Evolutionary conservation across 2,113 vertebrate species (phyloP).

Genomic region (Poeciliopsis prolifica): DNA sequence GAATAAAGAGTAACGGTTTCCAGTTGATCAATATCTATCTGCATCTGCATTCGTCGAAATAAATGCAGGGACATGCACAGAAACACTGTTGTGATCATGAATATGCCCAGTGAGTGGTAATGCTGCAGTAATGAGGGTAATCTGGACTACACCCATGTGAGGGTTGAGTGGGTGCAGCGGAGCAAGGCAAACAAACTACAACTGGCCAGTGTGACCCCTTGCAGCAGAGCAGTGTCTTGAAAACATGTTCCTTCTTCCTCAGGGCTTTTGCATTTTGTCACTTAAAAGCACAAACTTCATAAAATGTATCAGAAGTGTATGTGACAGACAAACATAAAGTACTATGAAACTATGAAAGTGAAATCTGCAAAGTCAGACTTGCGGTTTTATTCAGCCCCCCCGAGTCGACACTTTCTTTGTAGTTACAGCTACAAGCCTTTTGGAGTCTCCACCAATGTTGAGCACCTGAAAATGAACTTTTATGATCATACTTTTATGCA

Average conservation of each 20-base stretch:
- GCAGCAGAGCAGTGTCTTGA: background rate
- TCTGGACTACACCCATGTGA: conserved; percentile 61
- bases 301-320: too few species aligned
- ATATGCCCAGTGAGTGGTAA: conserved; percentile 48
- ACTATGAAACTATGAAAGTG: too few species aligned
- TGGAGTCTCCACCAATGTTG: background rate
- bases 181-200: conserved; percentile 36
- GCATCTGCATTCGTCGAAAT: conserved; percentile 1
- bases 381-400: too few species aligned
- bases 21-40: conserved; percentile 24
- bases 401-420: too few species aligned
- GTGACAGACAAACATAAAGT: too few species aligned
- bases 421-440: background rate
- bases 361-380: too few species aligned
- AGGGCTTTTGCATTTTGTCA: too few species aligned
- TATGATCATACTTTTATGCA: background rate
- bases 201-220: conserved; percentile 3
- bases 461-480: background rate
- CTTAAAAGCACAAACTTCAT: too few species aligned
- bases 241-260: background rate
- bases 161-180: conserved; percentile 61
- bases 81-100: background rate
- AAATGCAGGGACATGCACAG: conserved; percentile 5
- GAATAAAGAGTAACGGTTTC: background rate
- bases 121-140: conserved; percentile 63